A percentile compares a stretch with the other conserved stretches of the same genome.
Evolutionary conservation across 2,113 vertebrate genomes (phyloP).

Genomic region (Mus musculus): DNA sequence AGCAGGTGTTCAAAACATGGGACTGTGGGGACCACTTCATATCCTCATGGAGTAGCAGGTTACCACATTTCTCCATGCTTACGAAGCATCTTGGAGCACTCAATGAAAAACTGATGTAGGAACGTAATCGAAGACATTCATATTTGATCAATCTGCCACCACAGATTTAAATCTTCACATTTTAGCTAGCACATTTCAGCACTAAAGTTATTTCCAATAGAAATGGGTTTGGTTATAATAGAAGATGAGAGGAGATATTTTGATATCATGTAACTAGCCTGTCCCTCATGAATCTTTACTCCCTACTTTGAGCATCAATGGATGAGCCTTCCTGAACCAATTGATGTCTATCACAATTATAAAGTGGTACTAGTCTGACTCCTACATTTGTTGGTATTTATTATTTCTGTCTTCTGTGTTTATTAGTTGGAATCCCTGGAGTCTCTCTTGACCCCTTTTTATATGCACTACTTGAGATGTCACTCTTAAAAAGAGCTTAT

Average conservation of each 20-base stretch:
- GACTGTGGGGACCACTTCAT: neutral
- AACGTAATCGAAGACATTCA: neutral
- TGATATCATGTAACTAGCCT: neutral
- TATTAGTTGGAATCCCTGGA: neutral
- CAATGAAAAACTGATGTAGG: neutral
- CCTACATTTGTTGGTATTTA: neutral
- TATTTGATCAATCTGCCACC: neutral
- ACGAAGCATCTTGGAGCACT: neutral
- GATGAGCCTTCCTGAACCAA: neutral
- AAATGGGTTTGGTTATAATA: neutral
- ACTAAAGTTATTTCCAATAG: neutral
- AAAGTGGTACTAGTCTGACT: neutral
- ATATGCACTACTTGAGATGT: neutral
- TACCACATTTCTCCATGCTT: neutral
- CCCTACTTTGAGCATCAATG: neutral
- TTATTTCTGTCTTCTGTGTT: neutral
- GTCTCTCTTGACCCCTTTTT: neutral
- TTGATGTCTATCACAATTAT: neutral
- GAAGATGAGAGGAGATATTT: neutral
- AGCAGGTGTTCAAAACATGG: neutral
- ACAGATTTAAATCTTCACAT: neutral
- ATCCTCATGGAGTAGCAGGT: neutral
- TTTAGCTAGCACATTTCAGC: neutral
- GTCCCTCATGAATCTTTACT: neutral
- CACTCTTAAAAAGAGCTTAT: neutral